Evolutionary conservation across 2,113 vertebrate species (phyloP), one percentile per base, ranked within the genome.

Genomic region (Abramis brama): DNA sequence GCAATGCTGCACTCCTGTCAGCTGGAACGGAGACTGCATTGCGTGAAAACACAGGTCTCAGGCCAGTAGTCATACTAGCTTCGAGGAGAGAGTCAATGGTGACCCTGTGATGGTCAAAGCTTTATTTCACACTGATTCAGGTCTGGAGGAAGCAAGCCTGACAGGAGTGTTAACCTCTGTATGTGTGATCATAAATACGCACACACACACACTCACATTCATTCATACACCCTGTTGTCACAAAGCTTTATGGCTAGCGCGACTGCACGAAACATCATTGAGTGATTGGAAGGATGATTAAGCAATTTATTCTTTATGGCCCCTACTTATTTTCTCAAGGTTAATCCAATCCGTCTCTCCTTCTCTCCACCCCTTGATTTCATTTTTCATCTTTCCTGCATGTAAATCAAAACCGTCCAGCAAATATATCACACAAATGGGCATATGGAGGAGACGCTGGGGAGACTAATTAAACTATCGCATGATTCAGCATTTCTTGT

Each of bases 271-370:
- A 79, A 19, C 62, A 84, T 84, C 68, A 87, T 45, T 70, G 68
- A 84, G 50, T 87, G 82, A 87, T 87, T 64, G 55, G 86, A 83
- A 73, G 76, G 74, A 87, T 87, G 86, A 87, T 87, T 83, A 84
- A 84, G 64, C 66, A 82, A 83, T 86, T 82, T 87, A 36, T 87
- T 79, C 82, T 87, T 87, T 84, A 87, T 79, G 86, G 57, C n/a
- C 57, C 33, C 55, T 52, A 80, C 59, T 52, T 66, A 81, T 79
- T 87, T 74, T 75, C 66, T 81, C 66, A 87, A 85, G 86, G 83
- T 87, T 81, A 95, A 94, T 91, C 94, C 94, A 94, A 91, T 91
- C 93, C 91, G 93, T 92, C 94, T 94, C 94, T 93, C 94, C 91
- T 47, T 50, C 91, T 92, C 91, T 93, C 55, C 50, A 25, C 73